Evolutionary conservation across 2,797 vertebrate species (phyloP).

Genomic region (Pangasius krempfi): DNA sequence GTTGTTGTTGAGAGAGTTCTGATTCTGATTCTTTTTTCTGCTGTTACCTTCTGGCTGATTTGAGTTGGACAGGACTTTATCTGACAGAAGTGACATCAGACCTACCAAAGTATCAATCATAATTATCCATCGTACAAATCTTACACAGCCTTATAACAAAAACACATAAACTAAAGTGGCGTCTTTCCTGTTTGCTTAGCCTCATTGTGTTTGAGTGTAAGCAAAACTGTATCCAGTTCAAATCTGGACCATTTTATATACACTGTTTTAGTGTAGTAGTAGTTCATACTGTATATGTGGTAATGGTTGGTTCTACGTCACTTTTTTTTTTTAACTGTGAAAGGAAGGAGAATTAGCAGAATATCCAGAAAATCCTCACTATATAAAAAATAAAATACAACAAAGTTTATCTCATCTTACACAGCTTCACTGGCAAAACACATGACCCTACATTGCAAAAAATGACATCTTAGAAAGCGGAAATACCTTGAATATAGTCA

Average conservation of each 20-base stretch:
- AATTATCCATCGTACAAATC: neutral
- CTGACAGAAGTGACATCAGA: neutral
- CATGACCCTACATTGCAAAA: neutral
- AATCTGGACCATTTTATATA: neutral
- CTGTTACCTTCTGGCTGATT: neutral
- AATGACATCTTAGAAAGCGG: no score
- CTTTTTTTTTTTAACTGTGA: neutral
- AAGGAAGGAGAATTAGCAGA: neutral
- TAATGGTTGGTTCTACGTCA: neutral
- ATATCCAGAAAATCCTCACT: neutral
- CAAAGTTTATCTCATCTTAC: neutral
- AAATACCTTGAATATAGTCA: neutral
- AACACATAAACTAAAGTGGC: neutral
- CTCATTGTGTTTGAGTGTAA: neutral
- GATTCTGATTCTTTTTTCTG: neutral
- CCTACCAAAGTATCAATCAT: neutral
- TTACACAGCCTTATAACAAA: neutral
- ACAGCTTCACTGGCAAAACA: neutral
- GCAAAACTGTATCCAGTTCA: neutral
- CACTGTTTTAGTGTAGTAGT: neutral
- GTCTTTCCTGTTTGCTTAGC: neutral
- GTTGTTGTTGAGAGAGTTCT: neutral
- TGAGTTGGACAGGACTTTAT: neutral
- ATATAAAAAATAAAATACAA: neutral
- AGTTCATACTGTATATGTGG: neutral